These are phyloP conservation scores for Hippasteria phrygiana DNA, from an alignment of 53 echinoderm and acorn worm species.

Conservation along the genomic window DNA sequence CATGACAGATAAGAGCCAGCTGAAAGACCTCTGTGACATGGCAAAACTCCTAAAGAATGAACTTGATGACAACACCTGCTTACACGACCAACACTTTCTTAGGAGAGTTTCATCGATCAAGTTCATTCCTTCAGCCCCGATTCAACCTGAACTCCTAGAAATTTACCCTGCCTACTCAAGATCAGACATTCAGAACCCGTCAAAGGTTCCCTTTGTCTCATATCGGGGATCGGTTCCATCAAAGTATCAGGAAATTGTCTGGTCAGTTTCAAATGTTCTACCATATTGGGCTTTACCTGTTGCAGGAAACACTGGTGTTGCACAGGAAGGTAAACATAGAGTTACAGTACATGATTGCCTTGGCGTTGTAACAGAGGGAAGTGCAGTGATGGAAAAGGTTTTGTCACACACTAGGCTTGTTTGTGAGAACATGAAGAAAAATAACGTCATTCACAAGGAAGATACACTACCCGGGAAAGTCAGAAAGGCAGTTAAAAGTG, in stretches of 20 bases:
- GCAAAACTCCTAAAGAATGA: slow-evolving; percentile 28
- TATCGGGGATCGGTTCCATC: slow-evolving; percentile 32
- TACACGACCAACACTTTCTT: slow-evolving; percentile 5
- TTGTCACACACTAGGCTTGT: slow-evolving; percentile 35
- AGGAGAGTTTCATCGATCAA: slow-evolving; percentile 7
- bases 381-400: slow-evolving; percentile 12
- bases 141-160: slow-evolving; percentile 19
- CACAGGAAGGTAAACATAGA: background rate
- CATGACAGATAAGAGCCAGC: background rate
- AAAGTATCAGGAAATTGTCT: slow-evolving; percentile 21
- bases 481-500: background rate
- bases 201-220: slow-evolving; percentile 16
- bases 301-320: background rate
- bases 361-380: slow-evolving; percentile 5
- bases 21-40: background rate
- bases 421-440: slow-evolving; percentile 37
- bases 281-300: slow-evolving; percentile 49
- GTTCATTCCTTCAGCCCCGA: slow-evolving; percentile 47
- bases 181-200: background rate
- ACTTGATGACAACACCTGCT: background rate
- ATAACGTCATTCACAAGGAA: slow-evolving; percentile 8
- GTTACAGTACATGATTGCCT: background rate
- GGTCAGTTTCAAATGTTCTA: slow-evolving; percentile 56
- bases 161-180: slow-evolving; percentile 10
- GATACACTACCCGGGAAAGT: slow-evolving; percentile 16